phyloP scores from a whole-genome alignment of 2,888 invertebrate genomes.

The Junonia oenone region DNA sequence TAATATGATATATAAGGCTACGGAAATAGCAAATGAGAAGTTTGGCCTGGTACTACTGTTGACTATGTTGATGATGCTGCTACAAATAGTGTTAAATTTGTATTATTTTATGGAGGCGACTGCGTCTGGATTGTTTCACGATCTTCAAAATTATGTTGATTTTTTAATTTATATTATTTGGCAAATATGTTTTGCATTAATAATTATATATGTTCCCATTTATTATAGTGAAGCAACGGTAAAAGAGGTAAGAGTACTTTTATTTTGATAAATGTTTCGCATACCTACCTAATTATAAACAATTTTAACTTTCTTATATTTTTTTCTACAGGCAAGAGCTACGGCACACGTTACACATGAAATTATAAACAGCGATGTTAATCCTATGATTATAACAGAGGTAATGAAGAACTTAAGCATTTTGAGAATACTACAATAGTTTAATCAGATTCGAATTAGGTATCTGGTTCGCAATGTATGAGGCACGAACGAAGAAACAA shows the following conservation, averaged over 20 bases:
- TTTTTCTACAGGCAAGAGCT: slow-evolving; percentile 45
- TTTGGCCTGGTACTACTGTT: slow-evolving; percentile 46
- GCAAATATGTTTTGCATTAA: slow-evolving; percentile 45
- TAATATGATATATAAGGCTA: slow-evolving; percentile 42
- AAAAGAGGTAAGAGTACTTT: no score
- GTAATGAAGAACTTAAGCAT: slow-evolving; percentile 33
- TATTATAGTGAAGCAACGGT: slow-evolving; percentile 44
- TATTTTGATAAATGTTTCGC: no score
- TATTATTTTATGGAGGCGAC: slow-evolving; percentile 67
- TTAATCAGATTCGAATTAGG: no score
- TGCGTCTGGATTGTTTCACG: slow-evolving; percentile 51
- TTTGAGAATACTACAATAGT: no score
- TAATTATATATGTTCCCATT: slow-evolving; percentile 42
- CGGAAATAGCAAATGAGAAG: slow-evolving; percentile 36
- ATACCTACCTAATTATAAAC: no score
- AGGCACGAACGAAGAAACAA: no score
- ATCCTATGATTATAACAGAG: slow-evolving; percentile 43
- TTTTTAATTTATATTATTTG: slow-evolving; percentile 51
- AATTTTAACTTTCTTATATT: neutral
- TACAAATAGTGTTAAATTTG: slow-evolving; percentile 46
- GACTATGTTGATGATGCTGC: slow-evolving; percentile 40
- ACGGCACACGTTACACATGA: slow-evolving; percentile 47
- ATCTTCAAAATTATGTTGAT: slow-evolving; percentile 42
- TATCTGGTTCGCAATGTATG: no score
- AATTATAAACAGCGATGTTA: slow-evolving; percentile 49